Conservation (phyloP, 2,113 vertebrate species). For the Gymnorhina tibicen region DNA sequence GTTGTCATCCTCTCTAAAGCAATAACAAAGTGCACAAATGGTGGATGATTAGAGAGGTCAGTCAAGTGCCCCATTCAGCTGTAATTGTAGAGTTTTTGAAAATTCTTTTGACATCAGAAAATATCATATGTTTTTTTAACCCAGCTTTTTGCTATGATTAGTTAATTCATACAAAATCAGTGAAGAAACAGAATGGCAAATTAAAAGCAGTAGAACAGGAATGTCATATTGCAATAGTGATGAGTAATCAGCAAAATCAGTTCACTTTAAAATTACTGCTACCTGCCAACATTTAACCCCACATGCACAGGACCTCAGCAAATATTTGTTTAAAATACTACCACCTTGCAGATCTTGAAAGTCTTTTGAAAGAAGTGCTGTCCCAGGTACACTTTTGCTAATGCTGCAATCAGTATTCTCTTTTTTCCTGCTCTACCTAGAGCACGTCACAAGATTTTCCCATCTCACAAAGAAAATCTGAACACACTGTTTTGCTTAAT, state of each 20-base stretch:
- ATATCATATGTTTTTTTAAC: constrained; percentile 46
- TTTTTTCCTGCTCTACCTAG: neutral
- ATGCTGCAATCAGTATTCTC: neutral
- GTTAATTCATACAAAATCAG: constrained; percentile 56
- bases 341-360: neutral
- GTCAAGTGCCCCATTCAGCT: constrained; percentile 45
- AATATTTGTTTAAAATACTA: neutral
- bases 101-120: constrained; percentile 53
- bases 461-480: neutral
- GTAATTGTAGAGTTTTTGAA: constrained; percentile 56
- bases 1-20: constrained; percentile 57
- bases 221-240: neutral
- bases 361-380: neutral
- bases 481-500: neutral
- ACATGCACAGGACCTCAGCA: neutral
- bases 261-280: neutral
- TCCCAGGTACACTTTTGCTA: neutral
- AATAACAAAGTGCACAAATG: constrained; percentile 61
- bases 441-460: neutral
- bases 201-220: neutral
- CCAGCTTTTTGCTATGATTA: constrained; percentile 39
- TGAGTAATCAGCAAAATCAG: neutral
- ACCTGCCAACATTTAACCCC: neutral
- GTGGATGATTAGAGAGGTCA: constrained; percentile 61
- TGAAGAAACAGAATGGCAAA: constrained; percentile 21